A percentile compares a stretch with the other conserved stretches of the same genome.
These are phyloP conservation scores for Telmatochromis brichardi DNA, from an alignment of 2,113 vertebrate species.

Conservation along the genomic window DNA sequence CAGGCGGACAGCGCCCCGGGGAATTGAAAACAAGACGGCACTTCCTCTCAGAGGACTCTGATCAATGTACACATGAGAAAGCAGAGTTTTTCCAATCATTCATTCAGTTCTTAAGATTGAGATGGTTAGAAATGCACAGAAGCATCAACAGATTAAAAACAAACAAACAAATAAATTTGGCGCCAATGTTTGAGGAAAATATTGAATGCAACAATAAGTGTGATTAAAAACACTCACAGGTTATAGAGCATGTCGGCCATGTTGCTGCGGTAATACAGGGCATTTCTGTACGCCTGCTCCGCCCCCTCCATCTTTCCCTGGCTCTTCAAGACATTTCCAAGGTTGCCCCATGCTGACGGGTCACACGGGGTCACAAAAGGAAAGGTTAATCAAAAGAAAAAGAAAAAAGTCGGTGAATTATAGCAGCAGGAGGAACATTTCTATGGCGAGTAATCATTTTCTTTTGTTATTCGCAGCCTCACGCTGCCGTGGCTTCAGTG, in stretches of 20 bases:
- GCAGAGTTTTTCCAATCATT: background rate
- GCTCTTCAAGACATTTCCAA: conserved; percentile 98
- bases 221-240: conserved; percentile 79
- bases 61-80: conserved; percentile 36
- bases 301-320: conserved; percentile 94
- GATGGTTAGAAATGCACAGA: background rate
- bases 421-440: background rate
- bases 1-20: conserved; percentile 12
- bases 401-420: background rate
- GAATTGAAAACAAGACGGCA: conserved; percentile 34
- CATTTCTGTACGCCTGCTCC: conserved; percentile 93
- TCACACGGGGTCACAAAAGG: background rate
- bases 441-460: background rate
- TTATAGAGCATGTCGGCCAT: conserved; percentile 99
- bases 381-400: background rate
- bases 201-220: background rate
- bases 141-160: background rate
- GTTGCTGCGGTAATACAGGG: conserved; percentile 97
- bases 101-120: background rate
- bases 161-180: background rate
- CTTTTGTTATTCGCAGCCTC: background rate
- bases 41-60: conserved; percentile 28
- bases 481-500: background rate
- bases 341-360: conserved; percentile 93
- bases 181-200: rapidly evolving